Evolutionary conservation across 2,113 vertebrate genomes (phyloP).

Genomic region (Thalassoma bifasciatum): DNA sequence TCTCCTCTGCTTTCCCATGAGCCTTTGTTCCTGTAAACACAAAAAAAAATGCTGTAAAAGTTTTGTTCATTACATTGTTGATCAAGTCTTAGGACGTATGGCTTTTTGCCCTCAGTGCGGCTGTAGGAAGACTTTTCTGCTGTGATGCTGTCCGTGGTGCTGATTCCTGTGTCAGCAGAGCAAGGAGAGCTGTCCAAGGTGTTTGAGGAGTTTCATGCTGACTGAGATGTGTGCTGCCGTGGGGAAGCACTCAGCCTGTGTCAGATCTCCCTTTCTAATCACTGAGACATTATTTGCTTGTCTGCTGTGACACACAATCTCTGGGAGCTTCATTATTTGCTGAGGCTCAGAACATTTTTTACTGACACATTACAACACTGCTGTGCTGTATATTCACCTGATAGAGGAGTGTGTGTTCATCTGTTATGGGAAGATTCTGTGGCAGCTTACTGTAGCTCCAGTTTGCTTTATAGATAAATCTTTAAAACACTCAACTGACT

Average conservation of each 20-base stretch:
- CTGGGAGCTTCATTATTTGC: conserved; percentile 2
- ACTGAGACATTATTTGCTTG: conserved; percentile 26
- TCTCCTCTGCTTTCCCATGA: neutral
- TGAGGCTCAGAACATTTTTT: conserved; percentile 13
- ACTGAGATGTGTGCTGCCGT: conserved; percentile 35
- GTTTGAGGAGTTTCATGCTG: conserved; percentile 45
- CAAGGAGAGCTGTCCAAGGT: conserved; percentile 43
- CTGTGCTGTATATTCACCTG: neutral
- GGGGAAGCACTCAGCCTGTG: conserved; percentile 31
- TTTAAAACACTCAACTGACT: neutral
- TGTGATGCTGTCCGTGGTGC: conserved; percentile 42
- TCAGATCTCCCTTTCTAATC: conserved; percentile 45
- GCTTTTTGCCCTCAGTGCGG: neutral
- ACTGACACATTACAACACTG: neutral
- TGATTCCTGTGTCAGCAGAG: conserved; percentile 29
- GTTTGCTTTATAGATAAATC: neutral
- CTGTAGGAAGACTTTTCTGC: neutral
- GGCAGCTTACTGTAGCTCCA: neutral
- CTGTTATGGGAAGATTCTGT: neutral
- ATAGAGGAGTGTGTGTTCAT: neutral
- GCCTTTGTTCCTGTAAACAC: neutral
- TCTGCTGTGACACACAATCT: conserved; percentile 15
- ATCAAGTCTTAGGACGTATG: neutral
- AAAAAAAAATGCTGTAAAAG: neutral
- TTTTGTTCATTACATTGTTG: neutral